Conservation (phyloP, 1,140 invertebrate species). For the Drosophila bocki region DNA sequence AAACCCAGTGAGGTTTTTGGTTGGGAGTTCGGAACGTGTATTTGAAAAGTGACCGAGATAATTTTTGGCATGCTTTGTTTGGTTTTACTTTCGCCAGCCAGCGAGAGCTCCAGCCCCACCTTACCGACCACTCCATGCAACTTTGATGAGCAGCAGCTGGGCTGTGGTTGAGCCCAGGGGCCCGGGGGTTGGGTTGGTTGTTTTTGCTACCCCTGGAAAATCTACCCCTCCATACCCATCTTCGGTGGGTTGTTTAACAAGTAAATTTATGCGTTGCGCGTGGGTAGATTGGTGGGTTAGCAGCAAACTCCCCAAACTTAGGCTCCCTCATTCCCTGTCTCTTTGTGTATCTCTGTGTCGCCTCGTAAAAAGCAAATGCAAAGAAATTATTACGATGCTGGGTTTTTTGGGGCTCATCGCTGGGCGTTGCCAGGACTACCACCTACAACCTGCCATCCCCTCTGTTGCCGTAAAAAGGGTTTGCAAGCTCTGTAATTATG, state of each 20-base stretch:
- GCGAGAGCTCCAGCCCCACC: background rate
- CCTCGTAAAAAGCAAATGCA: conserved; percentile 55
- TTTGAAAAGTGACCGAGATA: conserved; percentile 82
- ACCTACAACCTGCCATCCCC: conserved; percentile 15
- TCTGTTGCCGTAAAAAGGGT: conserved; percentile 46
- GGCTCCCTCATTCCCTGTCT: background rate
- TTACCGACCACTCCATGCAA: conserved; percentile 43
- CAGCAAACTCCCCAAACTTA: conserved; percentile 1
- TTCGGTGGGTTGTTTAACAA: conserved; percentile 60
- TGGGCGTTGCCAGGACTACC: conserved; percentile 29
- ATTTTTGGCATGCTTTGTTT: conserved; percentile 81
- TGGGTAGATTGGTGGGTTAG: conserved; percentile 19
- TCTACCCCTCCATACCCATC: conserved; percentile 1
- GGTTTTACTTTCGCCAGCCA: conserved; percentile 67
- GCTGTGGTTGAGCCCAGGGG: conserved; percentile 56
- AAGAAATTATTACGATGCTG: conserved; percentile 73
- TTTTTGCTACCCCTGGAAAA: conserved; percentile 8
- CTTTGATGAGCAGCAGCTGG: conserved; percentile 77
- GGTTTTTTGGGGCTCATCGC: conserved; percentile 7
- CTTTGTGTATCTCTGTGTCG: conserved; percentile 48
- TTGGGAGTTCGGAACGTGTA: conserved; percentile 56
- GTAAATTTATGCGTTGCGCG: conserved; percentile 70
- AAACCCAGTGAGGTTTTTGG: conserved; percentile 14
- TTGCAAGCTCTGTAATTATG: conserved; percentile 66
- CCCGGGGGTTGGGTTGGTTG: conserved; percentile 18